A percentile compares a stretch with the other conserved stretches of the same genome.
Conservation (phyloP, 1,140 invertebrate species). For the Hylaeus anthracinus region DNA sequence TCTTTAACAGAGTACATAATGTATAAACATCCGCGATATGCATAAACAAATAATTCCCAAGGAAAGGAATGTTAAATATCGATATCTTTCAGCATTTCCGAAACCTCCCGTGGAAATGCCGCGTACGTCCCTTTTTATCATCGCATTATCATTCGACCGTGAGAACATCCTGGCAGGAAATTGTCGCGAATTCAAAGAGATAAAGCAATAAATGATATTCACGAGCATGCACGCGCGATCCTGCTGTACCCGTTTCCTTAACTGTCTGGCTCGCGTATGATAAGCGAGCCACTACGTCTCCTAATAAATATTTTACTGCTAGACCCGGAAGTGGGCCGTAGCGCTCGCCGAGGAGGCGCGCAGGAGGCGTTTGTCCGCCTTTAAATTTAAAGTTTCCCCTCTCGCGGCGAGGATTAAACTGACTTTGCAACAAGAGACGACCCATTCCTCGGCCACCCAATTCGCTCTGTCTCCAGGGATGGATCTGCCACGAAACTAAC, state of each 20-base stretch:
- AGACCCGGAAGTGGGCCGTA: conserved; percentile 3
- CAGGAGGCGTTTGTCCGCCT: conserved; percentile 25
- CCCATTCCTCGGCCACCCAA: background rate
- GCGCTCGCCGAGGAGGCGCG: background rate
- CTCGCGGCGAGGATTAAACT: conserved; percentile 62
- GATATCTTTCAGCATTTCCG: background rate
- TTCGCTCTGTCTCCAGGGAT: background rate
- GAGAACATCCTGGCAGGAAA: background rate
- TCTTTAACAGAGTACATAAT: too few species aligned
- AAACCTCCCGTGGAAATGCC: background rate
- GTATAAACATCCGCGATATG: too few species aligned
- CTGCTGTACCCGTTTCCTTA: conserved; percentile 36
- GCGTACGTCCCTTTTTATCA: too few species aligned
- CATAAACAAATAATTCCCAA: too few species aligned
- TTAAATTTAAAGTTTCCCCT: conserved; percentile 66
- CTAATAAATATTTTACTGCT: conserved; percentile 68
- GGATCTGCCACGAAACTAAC: too few species aligned
- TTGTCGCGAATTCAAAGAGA: background rate
- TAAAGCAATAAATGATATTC: conserved; percentile 6
- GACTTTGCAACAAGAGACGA: conserved; percentile 60
- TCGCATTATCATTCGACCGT: background rate
- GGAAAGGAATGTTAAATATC: too few species aligned
- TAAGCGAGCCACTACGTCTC: conserved; percentile 53
- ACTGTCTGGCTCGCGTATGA: conserved; percentile 56
- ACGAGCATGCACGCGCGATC: conserved; percentile 3